Evolutionary conservation across 2,113 vertebrate species (phyloP).

Genomic region (Aramus guarauna): DNA sequence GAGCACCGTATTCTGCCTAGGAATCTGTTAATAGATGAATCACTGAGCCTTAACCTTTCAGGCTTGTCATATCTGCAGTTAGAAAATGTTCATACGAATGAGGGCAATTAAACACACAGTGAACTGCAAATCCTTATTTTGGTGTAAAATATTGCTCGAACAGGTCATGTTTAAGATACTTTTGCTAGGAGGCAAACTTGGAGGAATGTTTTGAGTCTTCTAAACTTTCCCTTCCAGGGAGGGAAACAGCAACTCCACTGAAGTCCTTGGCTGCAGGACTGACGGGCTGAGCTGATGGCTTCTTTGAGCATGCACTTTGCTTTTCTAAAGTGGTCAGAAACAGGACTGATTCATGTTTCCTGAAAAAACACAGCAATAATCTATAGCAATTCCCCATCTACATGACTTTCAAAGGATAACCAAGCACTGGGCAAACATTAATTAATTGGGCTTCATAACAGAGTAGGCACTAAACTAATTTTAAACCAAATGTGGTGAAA

Average conservation of each 20-base stretch:
- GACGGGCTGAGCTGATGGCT: not conserved
- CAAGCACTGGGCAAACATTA: not conserved
- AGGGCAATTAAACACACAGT: slow-evolving; percentile 6
- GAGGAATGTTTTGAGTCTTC: not conserved
- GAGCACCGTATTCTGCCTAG: not conserved
- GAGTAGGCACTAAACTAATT: not conserved
- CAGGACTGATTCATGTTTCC: not conserved
- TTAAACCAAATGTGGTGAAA: not conserved
- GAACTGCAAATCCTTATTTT: slow-evolving; percentile 5
- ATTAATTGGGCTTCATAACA: not conserved
- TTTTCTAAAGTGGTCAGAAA: not conserved
- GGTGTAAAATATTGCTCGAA: not conserved
- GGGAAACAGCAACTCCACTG: not conserved
- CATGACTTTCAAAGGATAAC: not conserved
- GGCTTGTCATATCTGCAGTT: not conserved
- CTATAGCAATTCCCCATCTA: not conserved
- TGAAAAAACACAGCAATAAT: not conserved
- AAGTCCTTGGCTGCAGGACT: not conserved
- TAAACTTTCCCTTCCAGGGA: not conserved
- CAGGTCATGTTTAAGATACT: not conserved
- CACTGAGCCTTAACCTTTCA: slow-evolving; percentile 1
- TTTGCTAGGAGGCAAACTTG: not conserved
- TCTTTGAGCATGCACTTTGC: not conserved
- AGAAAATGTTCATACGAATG: slow-evolving; percentile 15
- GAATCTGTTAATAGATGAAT: not conserved